Conservation (phyloP, 2,797 vertebrate genomes). For the Oreochromis mossambicus region DNA sequence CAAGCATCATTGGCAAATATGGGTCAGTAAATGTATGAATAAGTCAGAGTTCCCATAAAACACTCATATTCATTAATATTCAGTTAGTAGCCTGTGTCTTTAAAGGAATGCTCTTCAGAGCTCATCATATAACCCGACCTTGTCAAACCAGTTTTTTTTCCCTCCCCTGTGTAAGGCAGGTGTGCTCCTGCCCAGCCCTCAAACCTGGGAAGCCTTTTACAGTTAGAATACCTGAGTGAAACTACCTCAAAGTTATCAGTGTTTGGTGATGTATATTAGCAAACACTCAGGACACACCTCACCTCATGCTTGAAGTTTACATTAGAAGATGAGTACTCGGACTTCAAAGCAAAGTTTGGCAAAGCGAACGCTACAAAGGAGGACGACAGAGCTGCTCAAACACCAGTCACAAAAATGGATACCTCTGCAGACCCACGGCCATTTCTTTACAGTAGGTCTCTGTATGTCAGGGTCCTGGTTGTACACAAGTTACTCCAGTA, state of each 20-base stretch:
- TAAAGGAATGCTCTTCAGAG: background rate
- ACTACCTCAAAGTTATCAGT: slow-evolving; percentile 24
- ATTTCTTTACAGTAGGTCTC: slow-evolving; percentile 70
- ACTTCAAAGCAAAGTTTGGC: slow-evolving; percentile 43
- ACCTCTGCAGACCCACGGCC: slow-evolving; percentile 67
- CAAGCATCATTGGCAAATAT: background rate
- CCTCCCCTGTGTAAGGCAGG: background rate
- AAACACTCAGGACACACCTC: background rate
- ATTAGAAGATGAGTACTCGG: slow-evolving; percentile 51
- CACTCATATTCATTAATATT: background rate
- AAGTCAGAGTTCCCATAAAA: background rate
- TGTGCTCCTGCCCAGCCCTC: slow-evolving; percentile 56
- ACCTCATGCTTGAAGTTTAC: background rate
- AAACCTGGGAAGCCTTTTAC: slow-evolving; percentile 39
- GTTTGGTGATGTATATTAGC: slow-evolving; percentile 2
- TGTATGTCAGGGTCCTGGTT: background rate
- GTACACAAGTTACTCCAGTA: background rate
- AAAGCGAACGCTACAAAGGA: slow-evolving; percentile 48
- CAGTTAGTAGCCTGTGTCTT: background rate
- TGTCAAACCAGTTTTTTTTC: slow-evolving; percentile 67
- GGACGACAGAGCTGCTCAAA: slow-evolving; percentile 51
- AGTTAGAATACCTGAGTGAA: slow-evolving; percentile 10
- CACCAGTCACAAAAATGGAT: slow-evolving; percentile 70
- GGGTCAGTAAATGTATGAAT: background rate
- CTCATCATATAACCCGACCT: slow-evolving; percentile 3